These are phyloP conservation scores for Cheiracanthium punctorium DNA, from an alignment of 2,888 invertebrate species.

Conservation along the genomic window DNA sequence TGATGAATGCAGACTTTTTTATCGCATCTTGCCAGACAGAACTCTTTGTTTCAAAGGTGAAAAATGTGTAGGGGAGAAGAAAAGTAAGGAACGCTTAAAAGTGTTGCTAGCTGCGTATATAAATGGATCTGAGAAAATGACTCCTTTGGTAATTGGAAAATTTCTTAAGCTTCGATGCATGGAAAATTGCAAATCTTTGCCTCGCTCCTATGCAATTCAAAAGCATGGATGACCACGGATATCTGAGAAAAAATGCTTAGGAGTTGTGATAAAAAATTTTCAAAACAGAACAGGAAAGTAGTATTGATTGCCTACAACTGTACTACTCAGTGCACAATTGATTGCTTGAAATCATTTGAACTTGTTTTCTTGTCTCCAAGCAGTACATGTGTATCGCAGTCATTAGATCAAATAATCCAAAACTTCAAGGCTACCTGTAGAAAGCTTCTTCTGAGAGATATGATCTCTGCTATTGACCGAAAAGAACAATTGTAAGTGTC, in stretches of 20 bases:
- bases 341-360: conserved; percentile 5
- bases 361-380: no score
- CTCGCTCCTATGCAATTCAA: background rate
- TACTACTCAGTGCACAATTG: background rate
- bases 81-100: background rate
- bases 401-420: no score
- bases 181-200: background rate
- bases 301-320: conserved; percentile 7
- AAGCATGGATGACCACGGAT: conserved; percentile 12
- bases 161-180: background rate
- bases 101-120: conserved; percentile 2
- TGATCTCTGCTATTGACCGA: conserved; percentile 9
- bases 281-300: conserved; percentile 23
- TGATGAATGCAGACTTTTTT: conserved; percentile 6
- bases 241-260: background rate
- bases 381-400: no score
- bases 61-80: background rate
- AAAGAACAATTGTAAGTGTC: no score
- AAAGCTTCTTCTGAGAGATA: conserved; percentile 15
- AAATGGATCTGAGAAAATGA: conserved; percentile 19
- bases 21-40: background rate
- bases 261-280: background rate
- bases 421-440: background rate
- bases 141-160: background rate
- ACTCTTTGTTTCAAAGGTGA: conserved; percentile 10